Conservation (phyloP, 1,140 invertebrate genomes). For the Pogonomyrmex barbatus region DNA sequence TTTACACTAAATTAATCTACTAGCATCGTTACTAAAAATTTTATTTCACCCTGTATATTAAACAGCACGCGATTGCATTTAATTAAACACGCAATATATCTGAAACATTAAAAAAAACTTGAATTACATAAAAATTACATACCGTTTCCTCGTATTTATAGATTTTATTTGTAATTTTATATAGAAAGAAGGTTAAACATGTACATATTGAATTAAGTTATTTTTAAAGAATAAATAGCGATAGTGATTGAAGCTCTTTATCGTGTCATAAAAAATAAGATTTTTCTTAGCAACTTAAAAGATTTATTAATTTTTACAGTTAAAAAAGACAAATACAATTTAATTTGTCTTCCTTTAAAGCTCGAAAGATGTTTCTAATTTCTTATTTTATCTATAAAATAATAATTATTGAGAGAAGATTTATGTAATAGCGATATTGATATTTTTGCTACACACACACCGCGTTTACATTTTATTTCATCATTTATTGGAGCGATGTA, state of each 20-base stretch:
- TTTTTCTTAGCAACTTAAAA: background rate
- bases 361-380: background rate
- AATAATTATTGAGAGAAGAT: background rate
- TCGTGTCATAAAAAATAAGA: background rate
- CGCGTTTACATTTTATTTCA: background rate
- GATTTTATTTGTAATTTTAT: background rate
- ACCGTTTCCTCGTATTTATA: background rate
- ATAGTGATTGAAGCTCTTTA: background rate
- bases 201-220: background rate
- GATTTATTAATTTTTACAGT: conserved; percentile 34
- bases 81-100: conserved; percentile 16
- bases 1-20: conserved; percentile 20
- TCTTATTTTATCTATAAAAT: conserved; percentile 29
- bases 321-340: conserved; percentile 39
- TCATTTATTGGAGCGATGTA: background rate
- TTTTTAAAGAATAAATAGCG: background rate
- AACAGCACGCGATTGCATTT: background rate
- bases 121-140: background rate
- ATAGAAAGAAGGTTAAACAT: background rate
- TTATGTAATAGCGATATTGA: background rate
- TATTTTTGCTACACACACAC: background rate
- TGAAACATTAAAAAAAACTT: background rate
- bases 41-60: background rate
- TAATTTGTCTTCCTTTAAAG: conserved; percentile 33
- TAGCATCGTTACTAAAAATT: background rate